Conservation (phyloP, 2,888 invertebrate species). For the Troides helena region DNA sequence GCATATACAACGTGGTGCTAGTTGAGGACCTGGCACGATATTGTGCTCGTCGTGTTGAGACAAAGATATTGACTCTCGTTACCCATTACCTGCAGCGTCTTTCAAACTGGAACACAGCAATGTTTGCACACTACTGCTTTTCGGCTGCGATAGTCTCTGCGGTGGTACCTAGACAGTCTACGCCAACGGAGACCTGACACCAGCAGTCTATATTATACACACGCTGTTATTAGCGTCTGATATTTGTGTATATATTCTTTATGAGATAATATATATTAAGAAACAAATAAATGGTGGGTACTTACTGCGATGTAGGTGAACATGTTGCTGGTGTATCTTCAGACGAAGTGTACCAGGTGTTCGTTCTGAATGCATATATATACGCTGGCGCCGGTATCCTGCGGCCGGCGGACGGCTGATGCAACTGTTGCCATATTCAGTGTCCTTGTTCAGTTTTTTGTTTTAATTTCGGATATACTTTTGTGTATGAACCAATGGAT, state of each 20-base stretch:
- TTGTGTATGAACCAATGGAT: background rate
- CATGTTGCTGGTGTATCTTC: conserved; percentile 56
- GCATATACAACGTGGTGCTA: no score
- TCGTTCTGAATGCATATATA: conserved; percentile 33
- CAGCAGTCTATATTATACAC: no score
- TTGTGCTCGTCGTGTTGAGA: no score
- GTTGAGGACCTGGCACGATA: no score
- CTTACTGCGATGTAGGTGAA: conserved; percentile 69
- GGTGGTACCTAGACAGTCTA: no score
- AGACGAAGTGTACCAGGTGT: conserved; percentile 58
- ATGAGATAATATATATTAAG: background rate
- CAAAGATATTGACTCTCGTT: no score
- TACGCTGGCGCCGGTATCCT: conserved; percentile 34
- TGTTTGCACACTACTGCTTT: no score
- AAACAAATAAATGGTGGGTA: conserved; percentile 33
- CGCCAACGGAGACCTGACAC: no score
- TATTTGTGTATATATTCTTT: background rate
- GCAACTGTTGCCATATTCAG: conserved; percentile 36
- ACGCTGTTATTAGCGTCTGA: no score
- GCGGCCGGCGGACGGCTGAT: conserved; percentile 25
- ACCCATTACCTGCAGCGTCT: no score
- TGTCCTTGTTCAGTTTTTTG: conserved; percentile 40
- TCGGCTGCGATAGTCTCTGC: no score
- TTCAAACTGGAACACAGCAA: no score
- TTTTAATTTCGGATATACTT: background rate